Evolutionary conservation across 2,113 vertebrate genomes (phyloP).

Genomic region (Pteruthius melanotis): DNA sequence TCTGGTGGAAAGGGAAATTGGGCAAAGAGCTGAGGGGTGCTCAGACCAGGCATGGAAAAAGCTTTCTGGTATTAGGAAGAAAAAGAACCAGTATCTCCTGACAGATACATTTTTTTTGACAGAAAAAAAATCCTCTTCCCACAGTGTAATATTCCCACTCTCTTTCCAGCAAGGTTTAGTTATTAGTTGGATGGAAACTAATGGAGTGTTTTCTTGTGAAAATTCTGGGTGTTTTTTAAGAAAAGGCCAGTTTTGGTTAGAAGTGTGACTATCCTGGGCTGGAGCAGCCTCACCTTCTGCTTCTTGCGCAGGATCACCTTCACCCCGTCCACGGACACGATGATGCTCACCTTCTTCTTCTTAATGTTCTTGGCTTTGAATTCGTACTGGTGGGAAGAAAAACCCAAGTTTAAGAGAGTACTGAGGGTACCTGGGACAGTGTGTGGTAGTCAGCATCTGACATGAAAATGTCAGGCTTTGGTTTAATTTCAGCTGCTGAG

Average conservation of each 20-base stretch:
- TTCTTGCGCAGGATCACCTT: conserved; percentile 84
- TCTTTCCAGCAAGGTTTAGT: background rate
- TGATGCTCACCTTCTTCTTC: conserved; percentile 88
- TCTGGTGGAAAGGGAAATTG: background rate
- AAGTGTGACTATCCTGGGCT: background rate
- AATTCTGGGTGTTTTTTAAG: background rate
- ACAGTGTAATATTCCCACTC: background rate
- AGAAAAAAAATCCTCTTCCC: background rate
- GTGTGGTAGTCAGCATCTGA: background rate
- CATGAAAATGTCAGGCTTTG: background rate
- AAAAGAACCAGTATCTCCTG: background rate
- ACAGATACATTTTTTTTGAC: background rate
- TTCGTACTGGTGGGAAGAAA: conserved; percentile 77
- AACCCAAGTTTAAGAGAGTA: background rate
- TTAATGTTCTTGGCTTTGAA: conserved; percentile 91
- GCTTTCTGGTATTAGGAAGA: background rate
- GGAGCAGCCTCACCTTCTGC: conserved; percentile 73
- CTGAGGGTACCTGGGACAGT: background rate
- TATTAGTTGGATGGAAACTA: background rate
- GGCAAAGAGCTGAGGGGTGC: background rate
- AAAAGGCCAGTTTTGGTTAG: background rate
- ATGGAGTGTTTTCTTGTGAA: background rate
- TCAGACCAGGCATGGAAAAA: background rate
- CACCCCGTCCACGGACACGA: conserved; percentile 85
- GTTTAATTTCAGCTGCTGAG: background rate